Conservation (phyloP, 2,888 invertebrate species). For the Nezara viridula region DNA sequence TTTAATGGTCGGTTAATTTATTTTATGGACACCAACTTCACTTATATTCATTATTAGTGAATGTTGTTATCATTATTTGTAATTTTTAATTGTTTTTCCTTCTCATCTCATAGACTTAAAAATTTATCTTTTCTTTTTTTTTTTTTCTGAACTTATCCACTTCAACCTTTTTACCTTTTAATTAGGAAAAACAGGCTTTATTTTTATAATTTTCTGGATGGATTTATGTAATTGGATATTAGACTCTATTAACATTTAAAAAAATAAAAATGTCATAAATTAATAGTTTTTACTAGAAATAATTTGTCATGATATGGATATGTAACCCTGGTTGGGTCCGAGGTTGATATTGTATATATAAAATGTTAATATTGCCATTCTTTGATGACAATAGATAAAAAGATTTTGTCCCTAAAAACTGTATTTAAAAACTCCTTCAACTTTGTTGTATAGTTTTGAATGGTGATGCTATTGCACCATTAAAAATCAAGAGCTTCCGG, state of each 20-base stretch:
- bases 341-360: constrained; percentile 26
- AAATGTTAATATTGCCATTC: constrained; percentile 32
- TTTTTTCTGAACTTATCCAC: too few relatives aligned
- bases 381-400: constrained; percentile 2
- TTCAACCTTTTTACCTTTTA: too few relatives aligned
- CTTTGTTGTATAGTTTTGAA: constrained; percentile 57
- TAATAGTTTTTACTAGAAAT: not conserved
- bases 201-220: too few relatives aligned
- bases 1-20: not conserved
- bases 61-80: not conserved
- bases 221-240: not conserved
- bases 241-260: not conserved
- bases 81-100: not conserved
- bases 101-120: not conserved
- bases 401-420: not conserved
- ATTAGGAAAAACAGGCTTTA: too few relatives aligned
- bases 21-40: not conserved
- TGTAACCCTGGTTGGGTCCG: not conserved
- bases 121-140: too few relatives aligned
- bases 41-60: not conserved
- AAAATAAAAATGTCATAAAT: too few relatives aligned
- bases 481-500: constrained; percentile 64
- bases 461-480: constrained; percentile 61
- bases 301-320: not conserved
- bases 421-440: constrained; percentile 15